Conservation (phyloP, 2,113 vertebrate genomes). For the Hemibagrus wyckioides region DNA sequence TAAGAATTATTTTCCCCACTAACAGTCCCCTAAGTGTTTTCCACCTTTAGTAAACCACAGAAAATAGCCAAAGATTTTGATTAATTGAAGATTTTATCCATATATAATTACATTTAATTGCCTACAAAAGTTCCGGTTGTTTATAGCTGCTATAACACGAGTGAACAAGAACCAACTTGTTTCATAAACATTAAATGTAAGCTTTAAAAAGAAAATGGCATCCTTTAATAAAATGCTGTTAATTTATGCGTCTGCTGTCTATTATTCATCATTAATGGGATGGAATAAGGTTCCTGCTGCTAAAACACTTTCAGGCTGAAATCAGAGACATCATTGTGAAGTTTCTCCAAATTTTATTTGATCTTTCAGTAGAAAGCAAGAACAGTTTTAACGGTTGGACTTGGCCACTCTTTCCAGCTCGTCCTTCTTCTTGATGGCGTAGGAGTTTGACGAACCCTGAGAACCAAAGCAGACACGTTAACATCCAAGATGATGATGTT, state of each 20-base stretch:
- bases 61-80: background rate
- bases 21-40: background rate
- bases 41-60: too few species aligned
- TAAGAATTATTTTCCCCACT: background rate
- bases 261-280: background rate
- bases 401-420: conserved; percentile 96
- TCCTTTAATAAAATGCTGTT: background rate
- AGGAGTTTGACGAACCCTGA: conserved; percentile 94
- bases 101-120: background rate
- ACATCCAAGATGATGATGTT: background rate
- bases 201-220: background rate
- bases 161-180: too few species aligned
- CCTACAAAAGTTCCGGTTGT: too few species aligned
- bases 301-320: background rate
- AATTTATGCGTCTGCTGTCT: background rate
- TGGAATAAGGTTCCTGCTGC: background rate
- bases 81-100: background rate
- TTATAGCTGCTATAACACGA: background rate
- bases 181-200: background rate
- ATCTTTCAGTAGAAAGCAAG: conserved; percentile 56
- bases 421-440: conserved; percentile 97
- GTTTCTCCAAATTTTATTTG: conserved; percentile 69
- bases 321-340: conserved; percentile 1
- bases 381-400: conserved; percentile 85
- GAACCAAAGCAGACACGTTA: background rate